Conservation (phyloP, 2,797 vertebrate species). For the Xenops minutus region DNA sequence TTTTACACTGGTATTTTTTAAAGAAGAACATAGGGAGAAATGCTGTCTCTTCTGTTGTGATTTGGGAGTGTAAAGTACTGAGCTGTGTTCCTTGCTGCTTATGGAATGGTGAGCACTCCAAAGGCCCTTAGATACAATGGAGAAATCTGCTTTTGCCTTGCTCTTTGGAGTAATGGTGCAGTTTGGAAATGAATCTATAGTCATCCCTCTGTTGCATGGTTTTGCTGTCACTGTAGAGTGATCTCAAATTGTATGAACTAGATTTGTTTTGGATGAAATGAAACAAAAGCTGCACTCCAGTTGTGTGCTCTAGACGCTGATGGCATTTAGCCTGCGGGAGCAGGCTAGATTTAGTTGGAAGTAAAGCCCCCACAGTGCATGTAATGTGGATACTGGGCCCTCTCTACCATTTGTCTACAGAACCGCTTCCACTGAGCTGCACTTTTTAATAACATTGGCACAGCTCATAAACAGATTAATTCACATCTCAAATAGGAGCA, state of each 20-base stretch:
- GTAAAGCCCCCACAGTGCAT: background rate
- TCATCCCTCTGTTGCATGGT: background rate
- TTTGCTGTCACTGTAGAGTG: background rate
- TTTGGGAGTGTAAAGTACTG: background rate
- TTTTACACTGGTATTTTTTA: background rate
- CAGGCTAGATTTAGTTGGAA: background rate
- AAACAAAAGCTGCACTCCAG: background rate
- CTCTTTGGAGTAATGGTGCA: background rate
- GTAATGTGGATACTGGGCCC: background rate
- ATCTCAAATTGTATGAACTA: background rate
- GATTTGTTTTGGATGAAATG: background rate
- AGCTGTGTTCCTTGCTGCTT: background rate
- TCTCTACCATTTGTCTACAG: conserved; percentile 8
- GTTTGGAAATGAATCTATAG: background rate
- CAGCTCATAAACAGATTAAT: conserved; percentile 8
- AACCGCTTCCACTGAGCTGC: background rate
- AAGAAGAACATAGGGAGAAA: background rate
- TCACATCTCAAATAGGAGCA: background rate
- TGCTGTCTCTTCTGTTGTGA: background rate
- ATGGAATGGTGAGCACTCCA: background rate
- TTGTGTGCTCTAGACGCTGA: background rate
- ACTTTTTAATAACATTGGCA: background rate
- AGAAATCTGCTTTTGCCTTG: background rate
- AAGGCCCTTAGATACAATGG: background rate
- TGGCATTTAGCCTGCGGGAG: background rate